Conservation (phyloP, 2,888 invertebrate genomes). For the Eupeodes luniger region DNA sequence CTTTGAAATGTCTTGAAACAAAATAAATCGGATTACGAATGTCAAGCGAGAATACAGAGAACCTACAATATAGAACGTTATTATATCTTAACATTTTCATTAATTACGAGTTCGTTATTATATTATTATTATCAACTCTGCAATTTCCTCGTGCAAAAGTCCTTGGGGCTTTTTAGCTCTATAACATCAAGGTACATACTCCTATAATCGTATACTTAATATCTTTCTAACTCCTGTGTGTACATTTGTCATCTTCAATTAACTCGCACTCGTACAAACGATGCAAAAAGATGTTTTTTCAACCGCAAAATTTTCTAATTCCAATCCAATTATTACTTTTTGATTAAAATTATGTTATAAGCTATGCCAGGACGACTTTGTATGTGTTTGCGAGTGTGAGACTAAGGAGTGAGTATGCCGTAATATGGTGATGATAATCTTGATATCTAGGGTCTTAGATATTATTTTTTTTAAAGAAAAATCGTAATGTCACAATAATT, state of each 20-base stretch:
- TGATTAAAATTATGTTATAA: conserved; percentile 53
- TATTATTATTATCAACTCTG: not conserved
- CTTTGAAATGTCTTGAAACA: conserved; percentile 31
- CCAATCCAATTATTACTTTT: conserved; percentile 67
- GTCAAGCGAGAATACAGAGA: not conserved
- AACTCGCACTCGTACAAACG: not conserved
- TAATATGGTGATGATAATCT: not conserved
- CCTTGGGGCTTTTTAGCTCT: conserved; percentile 19
- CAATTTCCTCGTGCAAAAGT: conserved; percentile 18
- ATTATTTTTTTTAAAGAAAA: not conserved
- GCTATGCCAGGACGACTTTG: not conserved
- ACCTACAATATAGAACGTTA: not conserved
- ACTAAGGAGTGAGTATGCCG: not conserved
- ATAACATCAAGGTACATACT: not conserved
- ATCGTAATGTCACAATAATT: conserved; percentile 54
- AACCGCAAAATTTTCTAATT: conserved; percentile 49
- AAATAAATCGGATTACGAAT: conserved; percentile 42
- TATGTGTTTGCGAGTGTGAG: too few relatives aligned
- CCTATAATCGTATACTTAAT: not conserved
- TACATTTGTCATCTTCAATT: not conserved
- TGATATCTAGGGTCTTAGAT: too few relatives aligned
- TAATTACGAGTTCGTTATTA: conserved; percentile 21
- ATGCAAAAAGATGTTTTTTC: conserved; percentile 14
- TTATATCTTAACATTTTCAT: conserved; percentile 39
- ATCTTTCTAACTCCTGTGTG: not conserved